A percentile compares a stretch with the other conserved stretches of the same genome.
Evolutionary conservation across 1,140 invertebrate species (phyloP).

Genomic region (Penaeus japonicus): DNA sequence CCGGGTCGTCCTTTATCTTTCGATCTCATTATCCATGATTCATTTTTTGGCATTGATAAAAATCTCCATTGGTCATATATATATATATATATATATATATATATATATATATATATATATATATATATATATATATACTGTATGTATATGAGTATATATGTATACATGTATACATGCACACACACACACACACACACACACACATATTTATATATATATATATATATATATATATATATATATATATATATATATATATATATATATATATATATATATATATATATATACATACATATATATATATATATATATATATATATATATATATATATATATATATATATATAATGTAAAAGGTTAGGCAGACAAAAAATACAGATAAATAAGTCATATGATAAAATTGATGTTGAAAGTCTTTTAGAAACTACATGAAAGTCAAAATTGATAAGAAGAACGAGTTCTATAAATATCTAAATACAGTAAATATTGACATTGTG

Average conservation of each 20-base stretch:
- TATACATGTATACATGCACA: not conserved
- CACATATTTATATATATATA: not conserved
- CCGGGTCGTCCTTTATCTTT: not conserved
- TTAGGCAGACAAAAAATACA: no score
- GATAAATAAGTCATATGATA: no score
- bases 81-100: constrained; percentile 9
- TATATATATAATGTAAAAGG: not conserved
- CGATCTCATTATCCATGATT: not conserved
- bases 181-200: not conserved
- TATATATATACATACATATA: not conserved
- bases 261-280: constrained; percentile 1
- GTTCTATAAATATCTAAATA: no score
- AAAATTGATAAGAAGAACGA: no score
- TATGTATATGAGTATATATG: constrained; percentile 10
- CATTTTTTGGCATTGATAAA: not conserved
- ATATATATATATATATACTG: not conserved
- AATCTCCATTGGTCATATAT: not conserved
- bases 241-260: not conserved
- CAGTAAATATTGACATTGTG: no score
- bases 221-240: not conserved
- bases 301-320: not conserved
- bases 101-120: constrained; percentile 6
- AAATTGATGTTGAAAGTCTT: no score
- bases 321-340: not conserved
- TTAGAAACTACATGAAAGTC: no score